phyloP scores from a whole-genome alignment of 2,113 vertebrate species.

The Microcebus tavaratra region DNA sequence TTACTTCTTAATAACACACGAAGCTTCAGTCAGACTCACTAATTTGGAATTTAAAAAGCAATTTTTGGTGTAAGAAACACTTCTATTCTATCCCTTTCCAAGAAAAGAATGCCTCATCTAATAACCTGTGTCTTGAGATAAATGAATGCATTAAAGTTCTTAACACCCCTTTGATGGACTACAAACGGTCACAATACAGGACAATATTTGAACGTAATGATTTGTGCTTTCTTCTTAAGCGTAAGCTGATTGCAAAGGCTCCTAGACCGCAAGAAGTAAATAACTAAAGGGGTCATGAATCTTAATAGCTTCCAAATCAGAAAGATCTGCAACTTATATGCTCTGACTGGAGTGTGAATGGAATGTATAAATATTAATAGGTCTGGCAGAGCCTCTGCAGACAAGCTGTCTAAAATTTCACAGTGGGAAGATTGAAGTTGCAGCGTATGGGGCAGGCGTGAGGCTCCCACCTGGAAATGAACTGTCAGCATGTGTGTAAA shows the following conservation, averaged over 20 bases:
- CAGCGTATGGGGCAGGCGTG: constrained; percentile 59
- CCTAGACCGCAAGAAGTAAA: constrained; percentile 79
- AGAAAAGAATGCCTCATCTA: constrained; percentile 77
- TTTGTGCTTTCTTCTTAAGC: constrained; percentile 84
- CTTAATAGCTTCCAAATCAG: constrained; percentile 88
- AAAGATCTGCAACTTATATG: constrained; percentile 85
- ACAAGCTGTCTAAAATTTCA: constrained; percentile 86
- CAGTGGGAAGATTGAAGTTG: constrained; percentile 83
- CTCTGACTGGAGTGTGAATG: constrained; percentile 83
- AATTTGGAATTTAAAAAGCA: constrained; percentile 82
- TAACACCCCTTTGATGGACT: constrained; percentile 81
- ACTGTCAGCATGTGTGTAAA: constrained; percentile 84
- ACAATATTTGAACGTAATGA: constrained; percentile 88
- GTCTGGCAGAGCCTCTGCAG: constrained; percentile 77
- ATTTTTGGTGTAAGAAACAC: constrained; percentile 76
- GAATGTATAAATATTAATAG: constrained; percentile 89
- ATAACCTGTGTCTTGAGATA: constrained; percentile 83
- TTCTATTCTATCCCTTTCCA: constrained; percentile 74
- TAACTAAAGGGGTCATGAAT: constrained; percentile 86
- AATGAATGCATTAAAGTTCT: constrained; percentile 85
- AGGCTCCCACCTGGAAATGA: constrained; percentile 84
- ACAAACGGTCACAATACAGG: constrained; percentile 77
- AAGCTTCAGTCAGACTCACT: constrained; percentile 69
- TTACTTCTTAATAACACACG: constrained; percentile 78
- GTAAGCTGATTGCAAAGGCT: constrained; percentile 84